These are phyloP conservation scores for Xiphophorus hellerii DNA, from an alignment of 2,113 vertebrate species.

Conservation along the genomic window DNA sequence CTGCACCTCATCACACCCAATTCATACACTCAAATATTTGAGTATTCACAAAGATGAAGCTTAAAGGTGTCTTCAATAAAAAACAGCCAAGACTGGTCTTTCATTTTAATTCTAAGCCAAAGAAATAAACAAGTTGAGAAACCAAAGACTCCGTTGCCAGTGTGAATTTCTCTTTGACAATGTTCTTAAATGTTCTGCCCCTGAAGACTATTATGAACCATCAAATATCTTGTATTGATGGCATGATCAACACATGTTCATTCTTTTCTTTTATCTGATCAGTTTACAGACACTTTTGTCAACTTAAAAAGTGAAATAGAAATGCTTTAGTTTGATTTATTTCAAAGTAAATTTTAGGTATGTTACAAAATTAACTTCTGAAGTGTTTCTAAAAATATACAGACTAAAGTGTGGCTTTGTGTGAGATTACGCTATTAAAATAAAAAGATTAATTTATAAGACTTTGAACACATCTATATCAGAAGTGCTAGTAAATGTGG, in stretches of 20 bases:
- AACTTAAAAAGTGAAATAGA: background rate
- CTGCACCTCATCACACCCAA: conserved; percentile 99
- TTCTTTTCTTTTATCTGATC: background rate
- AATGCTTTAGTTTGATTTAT: background rate
- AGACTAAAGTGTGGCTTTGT: too few species aligned
- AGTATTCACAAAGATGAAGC: conserved; percentile 99
- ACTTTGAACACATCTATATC: background rate
- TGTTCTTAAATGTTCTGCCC: conserved; percentile 19
- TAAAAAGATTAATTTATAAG: background rate
- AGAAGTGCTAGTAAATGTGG: background rate
- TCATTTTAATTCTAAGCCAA: conserved; percentile 65
- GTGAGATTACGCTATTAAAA: background rate
- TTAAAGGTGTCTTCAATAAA: conserved; percentile 92
- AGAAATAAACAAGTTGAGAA: conserved; percentile 78
- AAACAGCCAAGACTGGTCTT: conserved; percentile 84
- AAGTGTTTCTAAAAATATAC: too few species aligned
- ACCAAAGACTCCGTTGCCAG: conserved; percentile 27
- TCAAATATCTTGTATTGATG: background rate
- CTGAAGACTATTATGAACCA: conserved; percentile 4
- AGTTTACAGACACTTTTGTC: background rate
- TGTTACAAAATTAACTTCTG: too few species aligned
- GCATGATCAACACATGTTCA: background rate
- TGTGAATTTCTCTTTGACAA: background rate
- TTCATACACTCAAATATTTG: conserved; percentile 99
- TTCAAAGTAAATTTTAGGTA: too few species aligned